These are phyloP conservation scores for Phataginus tetradactyla DNA, from an alignment of 2,797 vertebrate genomes.

Conservation along the genomic window DNA sequence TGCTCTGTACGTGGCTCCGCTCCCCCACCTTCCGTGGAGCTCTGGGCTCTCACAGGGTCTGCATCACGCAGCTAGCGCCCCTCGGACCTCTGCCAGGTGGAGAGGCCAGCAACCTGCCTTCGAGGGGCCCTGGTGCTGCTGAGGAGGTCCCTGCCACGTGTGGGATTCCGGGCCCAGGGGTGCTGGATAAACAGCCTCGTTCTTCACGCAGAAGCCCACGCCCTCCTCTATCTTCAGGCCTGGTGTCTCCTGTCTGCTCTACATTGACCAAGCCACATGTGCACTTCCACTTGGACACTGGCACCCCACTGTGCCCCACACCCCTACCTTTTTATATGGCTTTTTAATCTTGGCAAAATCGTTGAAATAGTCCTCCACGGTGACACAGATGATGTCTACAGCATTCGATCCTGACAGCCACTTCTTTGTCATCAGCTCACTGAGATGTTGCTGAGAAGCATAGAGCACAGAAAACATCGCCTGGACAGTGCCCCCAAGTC, in stretches of 20 bases:
- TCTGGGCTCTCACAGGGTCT: no score
- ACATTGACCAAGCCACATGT: neutral
- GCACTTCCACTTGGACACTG: neutral
- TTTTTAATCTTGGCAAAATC: slow-evolving; percentile 98
- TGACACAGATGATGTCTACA: slow-evolving; percentile 98
- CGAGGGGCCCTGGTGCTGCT: neutral
- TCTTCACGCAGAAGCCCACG: neutral
- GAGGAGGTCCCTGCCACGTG: neutral
- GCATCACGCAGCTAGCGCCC: no score
- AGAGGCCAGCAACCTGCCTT: neutral
- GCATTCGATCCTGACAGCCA: slow-evolving; percentile 95
- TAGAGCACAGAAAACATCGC: neutral
- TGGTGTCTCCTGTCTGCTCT: rapidly evolving
- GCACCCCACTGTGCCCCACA: no score
- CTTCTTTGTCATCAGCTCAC: slow-evolving; percentile 95
- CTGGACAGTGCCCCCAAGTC: neutral
- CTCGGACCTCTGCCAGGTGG: no score
- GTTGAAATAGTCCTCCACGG: slow-evolving; percentile 98
- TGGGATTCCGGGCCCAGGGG: no score
- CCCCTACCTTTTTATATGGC: slow-evolving; percentile 94
- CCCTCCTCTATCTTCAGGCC: neutral
- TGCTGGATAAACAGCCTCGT: no score
- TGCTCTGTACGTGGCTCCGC: neutral
- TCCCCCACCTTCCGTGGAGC: no score
- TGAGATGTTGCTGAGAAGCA: slow-evolving; percentile 92